A percentile compares a stretch with the other conserved stretches of the same genome.
These are phyloP conservation scores for Tyria jacobaeae DNA, from an alignment of 2,888 invertebrate genomes.

Conservation along the genomic window DNA sequence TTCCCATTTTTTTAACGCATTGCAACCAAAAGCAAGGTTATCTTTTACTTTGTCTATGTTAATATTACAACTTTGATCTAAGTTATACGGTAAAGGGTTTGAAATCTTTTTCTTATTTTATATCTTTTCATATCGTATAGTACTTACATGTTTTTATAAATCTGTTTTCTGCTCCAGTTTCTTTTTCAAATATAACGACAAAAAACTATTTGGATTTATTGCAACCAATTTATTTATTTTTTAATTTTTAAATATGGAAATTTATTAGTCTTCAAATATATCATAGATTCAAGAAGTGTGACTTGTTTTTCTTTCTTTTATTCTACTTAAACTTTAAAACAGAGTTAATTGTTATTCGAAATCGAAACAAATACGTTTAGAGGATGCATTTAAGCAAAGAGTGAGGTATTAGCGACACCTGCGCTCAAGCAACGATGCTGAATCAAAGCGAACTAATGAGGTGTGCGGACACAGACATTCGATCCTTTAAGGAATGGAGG, in stretches of 20 bases:
- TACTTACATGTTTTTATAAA: background rate
- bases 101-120: background rate
- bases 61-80: background rate
- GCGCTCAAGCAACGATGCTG: conserved; percentile 45
- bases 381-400: conserved; percentile 55
- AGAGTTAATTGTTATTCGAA: conserved; percentile 12
- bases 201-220: no score
- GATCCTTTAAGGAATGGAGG: conserved; percentile 50
- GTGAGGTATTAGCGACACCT: conserved; percentile 66
- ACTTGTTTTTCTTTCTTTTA: no score
- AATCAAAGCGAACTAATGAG: conserved; percentile 78
- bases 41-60: background rate
- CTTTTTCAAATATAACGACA: no score
- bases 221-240: no score
- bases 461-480: conserved; percentile 65
- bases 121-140: no score
- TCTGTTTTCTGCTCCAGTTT: background rate
- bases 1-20: conserved; percentile 28
- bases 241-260: background rate
- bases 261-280: background rate
- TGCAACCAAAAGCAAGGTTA: background rate
- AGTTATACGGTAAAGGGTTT: background rate
- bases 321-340: background rate
- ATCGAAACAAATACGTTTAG: conserved; percentile 52
- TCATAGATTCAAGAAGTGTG: background rate